phyloP scores from a whole-genome alignment of 2,888 invertebrate genomes.

The Thymelicus lineola region DNA sequence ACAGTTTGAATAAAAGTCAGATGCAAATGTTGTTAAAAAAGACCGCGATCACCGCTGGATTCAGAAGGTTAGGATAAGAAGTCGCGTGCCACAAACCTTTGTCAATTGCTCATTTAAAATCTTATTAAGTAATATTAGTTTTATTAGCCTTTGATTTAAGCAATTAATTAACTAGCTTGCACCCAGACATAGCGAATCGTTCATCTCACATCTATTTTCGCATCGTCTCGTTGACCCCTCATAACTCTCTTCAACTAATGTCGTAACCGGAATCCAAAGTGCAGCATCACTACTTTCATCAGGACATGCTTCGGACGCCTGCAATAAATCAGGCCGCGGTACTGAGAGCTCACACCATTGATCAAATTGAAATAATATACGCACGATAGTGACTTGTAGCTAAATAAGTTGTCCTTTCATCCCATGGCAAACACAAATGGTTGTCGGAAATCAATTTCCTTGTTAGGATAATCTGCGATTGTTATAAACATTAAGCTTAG shows the following conservation, averaged over 20 bases:
- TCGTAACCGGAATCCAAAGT: conserved; percentile 60
- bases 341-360: conserved; percentile 10
- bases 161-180: background rate
- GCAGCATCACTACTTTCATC: conserved; percentile 47
- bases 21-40: background rate
- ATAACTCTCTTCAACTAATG: conserved; percentile 53
- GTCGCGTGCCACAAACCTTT: too few relatives aligned
- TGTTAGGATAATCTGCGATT: background rate
- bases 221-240: conserved; percentile 53
- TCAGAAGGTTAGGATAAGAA: too few relatives aligned
- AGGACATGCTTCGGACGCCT: conserved; percentile 15
- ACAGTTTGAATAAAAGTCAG: background rate
- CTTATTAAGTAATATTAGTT: background rate
- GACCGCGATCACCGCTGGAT: too few relatives aligned
- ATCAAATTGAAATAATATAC: conserved; percentile 28
- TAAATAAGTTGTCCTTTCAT: background rate
- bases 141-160: background rate
- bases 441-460: background rate
- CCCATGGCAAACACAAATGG: background rate
- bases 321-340: conserved; percentile 27
- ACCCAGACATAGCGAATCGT: conserved; percentile 43
- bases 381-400: background rate
- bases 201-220: conserved; percentile 51
- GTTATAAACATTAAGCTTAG: background rate
- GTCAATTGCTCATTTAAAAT: background rate